Base-by-base conservation (phyloP, 2,113 vertebrate species). In the Capricornis sumatraensis region DNA sequence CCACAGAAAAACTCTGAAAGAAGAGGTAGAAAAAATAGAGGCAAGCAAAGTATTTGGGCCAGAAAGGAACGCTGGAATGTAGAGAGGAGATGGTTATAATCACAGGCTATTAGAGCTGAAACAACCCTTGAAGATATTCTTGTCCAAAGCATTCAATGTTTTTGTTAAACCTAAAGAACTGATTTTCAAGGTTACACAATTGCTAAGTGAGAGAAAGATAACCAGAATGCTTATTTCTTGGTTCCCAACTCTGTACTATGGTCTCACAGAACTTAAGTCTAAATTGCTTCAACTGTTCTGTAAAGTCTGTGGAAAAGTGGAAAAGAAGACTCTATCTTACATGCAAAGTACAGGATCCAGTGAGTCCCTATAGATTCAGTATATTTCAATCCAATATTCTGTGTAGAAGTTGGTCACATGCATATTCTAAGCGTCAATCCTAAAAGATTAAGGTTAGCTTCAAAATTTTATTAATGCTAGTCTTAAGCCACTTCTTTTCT, bases 21-120 rank as follows among this genome's bases (percentile, higher is more conserved):
- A 47, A 10, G 83, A 96, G 30, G 33, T 52, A 97, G 28, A 85
- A 93, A 91, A 96, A 96, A 36, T 89, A n/a, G n/a, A 97, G 19
- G 17, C 25, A 96, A 47, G 57, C 27, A 86, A 93, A 96, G 21
- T 79, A 67, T 86, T 93, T 62, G 78, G 64, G 28, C 16, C 45
- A 86, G 25, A 89, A 91, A 89, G 7, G 71, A 76, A 19, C 2
- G 5, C 13, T 87, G 12, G 15, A 30, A 50, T 40, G 17, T 28
- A n/a, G 27, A 30, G 7, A 15, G n/a, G 4, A 13, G 0, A 14
- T 36, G 33, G 28, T n/a, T 50, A 40, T 83, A 89, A 87, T 87
- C 87, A 58, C 9, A 76, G 81, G 23, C 53, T 86, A 17, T 95
- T 82, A 76, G 27, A 85, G 36, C n/a, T 83, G 33, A 11, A 83